Percentiles rank a stretch among this genome's conserved stretches.
Evolutionary conservation across 2,113 vertebrate species (phyloP).

Genomic region (Rhinoderma darwinii): DNA sequence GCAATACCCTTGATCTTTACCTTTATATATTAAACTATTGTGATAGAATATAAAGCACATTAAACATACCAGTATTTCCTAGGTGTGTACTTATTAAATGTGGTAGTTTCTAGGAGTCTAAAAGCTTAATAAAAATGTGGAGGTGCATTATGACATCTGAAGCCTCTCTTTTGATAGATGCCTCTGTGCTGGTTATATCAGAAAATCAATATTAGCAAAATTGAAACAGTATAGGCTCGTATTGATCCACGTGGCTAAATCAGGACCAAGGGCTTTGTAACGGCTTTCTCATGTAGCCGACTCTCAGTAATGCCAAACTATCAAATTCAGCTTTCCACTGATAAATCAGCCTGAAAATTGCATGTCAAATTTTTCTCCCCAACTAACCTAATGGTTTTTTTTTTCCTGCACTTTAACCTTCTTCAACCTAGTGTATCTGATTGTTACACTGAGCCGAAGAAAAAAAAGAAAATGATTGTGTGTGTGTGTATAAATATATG

Average conservation of each 20-base stretch:
- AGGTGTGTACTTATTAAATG: neutral
- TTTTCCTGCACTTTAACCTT: slow-evolving; percentile 83
- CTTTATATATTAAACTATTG: neutral
- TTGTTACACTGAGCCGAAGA: slow-evolving; percentile 86
- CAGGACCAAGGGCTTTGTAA: slow-evolving; percentile 93
- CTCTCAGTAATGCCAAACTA: slow-evolving; percentile 93
- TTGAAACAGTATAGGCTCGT: slow-evolving; percentile 99
- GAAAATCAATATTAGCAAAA: slow-evolving; percentile 98
- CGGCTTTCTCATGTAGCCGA: slow-evolving; percentile 89
- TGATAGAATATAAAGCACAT: neutral
- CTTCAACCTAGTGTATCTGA: slow-evolving; percentile 86
- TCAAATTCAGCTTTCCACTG: slow-evolving; percentile 98
- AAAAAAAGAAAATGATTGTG: neutral
- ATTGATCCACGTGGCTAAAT: slow-evolving; percentile 95
- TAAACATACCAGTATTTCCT: neutral
- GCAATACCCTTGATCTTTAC: neutral
- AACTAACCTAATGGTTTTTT: slow-evolving; percentile 83
- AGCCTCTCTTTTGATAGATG: slow-evolving; percentile 87
- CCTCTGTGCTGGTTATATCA: slow-evolving; percentile 82
- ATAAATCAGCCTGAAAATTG: slow-evolving; percentile 99
- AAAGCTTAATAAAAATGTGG: slow-evolving; percentile 58
- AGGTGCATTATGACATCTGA: slow-evolving; percentile 70
- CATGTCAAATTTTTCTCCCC: slow-evolving; percentile 84
- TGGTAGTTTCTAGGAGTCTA: neutral
- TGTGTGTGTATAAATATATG: neutral